Base-by-base conservation (phyloP, 1,140 invertebrate genomes). In the Leptonema lineaticorne region DNA sequence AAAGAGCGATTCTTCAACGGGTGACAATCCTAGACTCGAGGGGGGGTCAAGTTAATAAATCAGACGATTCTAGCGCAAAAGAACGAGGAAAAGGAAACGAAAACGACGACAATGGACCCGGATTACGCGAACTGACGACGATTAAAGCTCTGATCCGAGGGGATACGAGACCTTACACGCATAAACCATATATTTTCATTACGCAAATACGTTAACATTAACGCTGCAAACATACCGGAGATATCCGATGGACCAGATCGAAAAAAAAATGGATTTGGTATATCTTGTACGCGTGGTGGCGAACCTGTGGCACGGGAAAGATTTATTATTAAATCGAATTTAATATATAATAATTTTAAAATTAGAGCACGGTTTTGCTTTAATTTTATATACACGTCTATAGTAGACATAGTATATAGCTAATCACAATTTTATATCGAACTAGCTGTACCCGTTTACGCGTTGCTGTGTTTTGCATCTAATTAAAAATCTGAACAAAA, bases 151-250 rank as follows among this genome's bases (percentile, higher is more conserved):
- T 67, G 65, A 67, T 67, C 65, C 65, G 18, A 24, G 6, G 28
- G 65, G 65, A 67, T 58, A 27, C 46, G 56, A 59, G 8, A 65
- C 57, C 18, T 56, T 28, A 63, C 64, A 67, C 57, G 62, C 65
- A 63, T 18, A 11, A 59, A 27, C 60, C 60, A 68, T 68, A 71
- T 71, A 71, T 71, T 60, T 60, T 27, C 69, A 71, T 68, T 71
- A 71, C 53, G 69, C 66, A 71, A 68, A 71, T 71, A 71, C 69
- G 60, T 14, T 59, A 46, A 65, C 69, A 71, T 71, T 71, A 71
- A 60, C 53, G 62, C 62, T 22, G 53, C 14, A 20, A 41, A 41
- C 18, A 9, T 26, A 37, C 33, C n/a, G 14, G 30, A 18, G 57
- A 37, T 5, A 45, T 16, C 8, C 9, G 9, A 7, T 56, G 58